A percentile compares a stretch with the other conserved stretches of the same genome.
Evolutionary conservation across 2,113 vertebrate genomes (phyloP).

Genomic region (Numenius arquata): DNA sequence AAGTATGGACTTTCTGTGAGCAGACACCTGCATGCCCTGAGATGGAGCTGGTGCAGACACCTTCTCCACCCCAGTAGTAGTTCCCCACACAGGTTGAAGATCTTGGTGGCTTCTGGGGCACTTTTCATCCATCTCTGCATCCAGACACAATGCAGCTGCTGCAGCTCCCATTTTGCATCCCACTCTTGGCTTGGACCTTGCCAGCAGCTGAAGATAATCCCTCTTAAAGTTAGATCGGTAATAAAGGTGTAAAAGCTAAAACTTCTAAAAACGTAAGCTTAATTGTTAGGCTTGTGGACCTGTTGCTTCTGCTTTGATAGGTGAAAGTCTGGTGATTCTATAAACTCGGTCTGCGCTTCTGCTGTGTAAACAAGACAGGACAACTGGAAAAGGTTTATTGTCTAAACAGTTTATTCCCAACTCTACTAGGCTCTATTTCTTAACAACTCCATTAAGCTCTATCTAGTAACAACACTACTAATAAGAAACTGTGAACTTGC

Average conservation of each 20-base stretch:
- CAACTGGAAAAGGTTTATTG: neutral
- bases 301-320: neutral
- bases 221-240: no score
- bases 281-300: no score
- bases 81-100: neutral
- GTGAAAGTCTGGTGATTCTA: neutral
- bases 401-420: neutral
- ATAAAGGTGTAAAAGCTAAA: no score
- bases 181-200: no score
- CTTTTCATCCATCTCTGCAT: neutral
- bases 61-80: neutral
- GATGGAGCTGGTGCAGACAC: neutral
- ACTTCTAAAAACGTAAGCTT: no score
- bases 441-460: no score
- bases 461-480: no score
- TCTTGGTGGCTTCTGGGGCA: neutral
- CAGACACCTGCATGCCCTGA: rapidly evolving
- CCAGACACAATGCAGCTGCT: no score
- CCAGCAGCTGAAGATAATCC: no score
- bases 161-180: no score
- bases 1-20: neutral
- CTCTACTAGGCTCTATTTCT: no score
- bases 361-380: neutral
- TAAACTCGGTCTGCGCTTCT: neutral
- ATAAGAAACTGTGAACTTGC: neutral